A percentile compares a stretch with the other conserved stretches of the same genome.
These are phyloP conservation scores for Drosophila teissieri DNA, from an alignment of 1,140 invertebrate genomes.

Conservation along the genomic window DNA sequence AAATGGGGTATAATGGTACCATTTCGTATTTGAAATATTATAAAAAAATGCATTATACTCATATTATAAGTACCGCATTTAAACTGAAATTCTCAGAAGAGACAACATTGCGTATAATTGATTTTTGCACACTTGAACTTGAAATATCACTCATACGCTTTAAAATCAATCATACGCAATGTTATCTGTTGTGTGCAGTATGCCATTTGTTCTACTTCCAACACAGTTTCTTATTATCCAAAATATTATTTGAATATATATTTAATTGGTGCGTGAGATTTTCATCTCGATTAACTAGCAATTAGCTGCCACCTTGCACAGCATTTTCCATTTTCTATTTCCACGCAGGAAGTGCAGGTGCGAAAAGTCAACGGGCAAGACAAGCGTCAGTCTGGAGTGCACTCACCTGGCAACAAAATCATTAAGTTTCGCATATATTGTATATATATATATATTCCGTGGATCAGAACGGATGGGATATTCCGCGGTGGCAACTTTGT, in stretches of 20 bases:
- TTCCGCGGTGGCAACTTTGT: conserved; percentile 48
- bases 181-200: too few species aligned
- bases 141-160: background rate
- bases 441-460: background rate
- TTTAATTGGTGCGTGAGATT: conserved; percentile 1
- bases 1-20: conserved; percentile 1
- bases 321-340: background rate
- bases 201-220: too few species aligned
- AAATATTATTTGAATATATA: background rate
- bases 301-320: conserved; percentile 13
- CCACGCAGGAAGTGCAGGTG: conserved; percentile 22
- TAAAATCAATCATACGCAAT: too few species aligned
- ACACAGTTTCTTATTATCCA: background rate
- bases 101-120: background rate
- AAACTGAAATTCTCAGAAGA: background rate
- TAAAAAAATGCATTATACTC: background rate
- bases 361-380: background rate
- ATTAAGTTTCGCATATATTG: background rate
- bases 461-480: conserved; percentile 16
- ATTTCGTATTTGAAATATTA: background rate
- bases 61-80: too few species aligned
- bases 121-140: background rate
- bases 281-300: conserved; percentile 49
- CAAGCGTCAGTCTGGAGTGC: background rate
- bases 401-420: conserved; percentile 8